Percentiles rank a stretch among this genome's conserved stretches.
phyloP scores from a whole-genome alignment of 2,797 vertebrate genomes.

The Peromyscus nudipes region DNA sequence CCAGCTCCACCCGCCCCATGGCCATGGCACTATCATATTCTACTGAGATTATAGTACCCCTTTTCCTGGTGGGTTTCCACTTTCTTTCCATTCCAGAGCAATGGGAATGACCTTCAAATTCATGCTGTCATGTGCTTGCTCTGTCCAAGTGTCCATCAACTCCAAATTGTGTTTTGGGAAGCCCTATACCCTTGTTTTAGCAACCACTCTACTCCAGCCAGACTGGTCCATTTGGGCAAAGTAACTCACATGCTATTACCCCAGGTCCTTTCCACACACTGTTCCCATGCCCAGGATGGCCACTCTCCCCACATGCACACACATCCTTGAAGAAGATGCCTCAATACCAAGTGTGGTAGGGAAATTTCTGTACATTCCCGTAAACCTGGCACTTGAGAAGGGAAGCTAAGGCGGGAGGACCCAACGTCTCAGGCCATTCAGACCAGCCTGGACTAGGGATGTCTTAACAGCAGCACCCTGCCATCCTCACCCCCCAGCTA shows the following conservation, averaged over 20 bases:
- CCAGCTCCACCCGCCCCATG: neutral
- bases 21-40: fast-evolving
- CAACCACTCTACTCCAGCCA: neutral
- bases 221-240: neutral
- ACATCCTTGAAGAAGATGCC: neutral
- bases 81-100: neutral
- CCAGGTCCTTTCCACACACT: neutral
- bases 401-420: neutral
- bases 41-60: neutral
- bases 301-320: too few relatives aligned
- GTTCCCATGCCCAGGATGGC: neutral
- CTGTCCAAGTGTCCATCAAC: fast-evolving
- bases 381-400: neutral
- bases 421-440: neutral
- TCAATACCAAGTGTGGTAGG: fast-evolving
- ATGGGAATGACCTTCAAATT: neutral
- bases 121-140: too few relatives aligned
- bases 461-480: neutral
- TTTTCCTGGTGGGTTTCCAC: neutral
- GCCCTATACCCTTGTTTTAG: neutral
- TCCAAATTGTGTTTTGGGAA: fast-evolving
- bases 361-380: neutral
- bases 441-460: neutral
- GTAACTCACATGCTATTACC: neutral
- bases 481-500: neutral